Evolutionary conservation across 2,797 vertebrate species (phyloP), one percentile per base, ranked within the genome.

Genomic region (Rhadinocentrus ornatus): DNA sequence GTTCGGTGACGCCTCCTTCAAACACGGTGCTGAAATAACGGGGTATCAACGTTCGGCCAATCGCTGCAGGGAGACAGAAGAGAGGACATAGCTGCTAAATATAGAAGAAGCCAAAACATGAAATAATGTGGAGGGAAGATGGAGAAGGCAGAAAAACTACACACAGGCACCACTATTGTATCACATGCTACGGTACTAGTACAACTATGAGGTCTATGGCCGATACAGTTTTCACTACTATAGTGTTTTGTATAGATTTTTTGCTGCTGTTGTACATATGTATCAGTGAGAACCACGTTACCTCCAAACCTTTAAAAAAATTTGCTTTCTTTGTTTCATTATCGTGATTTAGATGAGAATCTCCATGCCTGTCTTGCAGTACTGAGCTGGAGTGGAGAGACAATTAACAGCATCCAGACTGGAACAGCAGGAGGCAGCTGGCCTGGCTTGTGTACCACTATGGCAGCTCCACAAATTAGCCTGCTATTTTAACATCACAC

Each of bases 21-120:
- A 98, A 99, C 91, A 99, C 97, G 60, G 97, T 99, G 95, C 97
- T 98, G 93, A 99, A 99, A 89, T 99, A 99, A 81, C 98, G 98
- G 78, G 98, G 98, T 92, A 99, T 99, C 91, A 99, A 94, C 55
- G 97, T 99, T 92, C 97, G 96, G 85, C 98, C 98, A 79, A 99
- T 99, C 41, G 98, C 98, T 99, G 95, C 84, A 1, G 32, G 81
- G 81, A 79, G 71, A 82, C 64, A 83, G 31, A 75, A 29, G 79
- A 82, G 20, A 83, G 7, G 52, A 34, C 13, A 26, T 52, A 55
- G 62, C 5, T 41, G 71, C 20, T 83, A 13, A 67, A 74, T 70
- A 62, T 5, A 59, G 69, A 37, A 35, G 44, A 22, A 34, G 24
- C 35, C 15, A 0, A 56, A 55, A 59, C 8, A 8, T 37, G 31